Base-by-base conservation (phyloP, 2,113 vertebrate genomes). In the Salminus brasiliensis region DNA sequence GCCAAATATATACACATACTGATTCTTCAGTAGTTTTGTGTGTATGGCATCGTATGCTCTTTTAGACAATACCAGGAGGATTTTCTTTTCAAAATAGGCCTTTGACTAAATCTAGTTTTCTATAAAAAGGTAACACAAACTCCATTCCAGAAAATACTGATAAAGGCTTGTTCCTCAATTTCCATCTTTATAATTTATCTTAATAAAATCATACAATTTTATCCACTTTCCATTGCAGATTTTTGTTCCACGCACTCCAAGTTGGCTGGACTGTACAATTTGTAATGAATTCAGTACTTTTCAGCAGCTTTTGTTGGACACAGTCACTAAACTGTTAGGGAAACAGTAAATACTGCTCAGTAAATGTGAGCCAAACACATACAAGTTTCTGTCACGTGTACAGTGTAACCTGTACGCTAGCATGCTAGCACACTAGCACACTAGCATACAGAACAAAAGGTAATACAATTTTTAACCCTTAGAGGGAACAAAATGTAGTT, bases 171-270 rank as follows among this genome's bases (percentile, higher is more conserved):
- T 34, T n/a, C 25, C 69, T 62, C 72, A 16, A 47, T 68, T 79
- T 80, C 41, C 25, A 32, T n/a, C 23, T 45, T 7, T 49, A 21
- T 52, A 53, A 65, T 60, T 5, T 55, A 34, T 91, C 88, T 90
- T 87, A 89, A 83, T 84, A 88, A 84, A 83, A 92, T 87, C 66
- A 47, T 88, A 86, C 57, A 68, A 55, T 78, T 75, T 72, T 41
- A 36, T 21, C 27, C 39, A 55, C 55, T 63, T 76, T 86, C 62
- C 80, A 45, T 74, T 84, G 23, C 59, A 47, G 45, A 18, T 72
- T 68, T 53, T 23, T 83, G 25, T 74, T 34, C 68, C 45, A 6
- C 32, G 27, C 9, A 15, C 62, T 53, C 72, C 45, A 27, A 71
- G 34, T 49, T 16, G 36, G 13, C n/a, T 74, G 55, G n/a, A n/a